These are phyloP conservation scores for Parochlus steinenii DNA, from an alignment of 2,888 invertebrate species.

Conservation along the genomic window DNA sequence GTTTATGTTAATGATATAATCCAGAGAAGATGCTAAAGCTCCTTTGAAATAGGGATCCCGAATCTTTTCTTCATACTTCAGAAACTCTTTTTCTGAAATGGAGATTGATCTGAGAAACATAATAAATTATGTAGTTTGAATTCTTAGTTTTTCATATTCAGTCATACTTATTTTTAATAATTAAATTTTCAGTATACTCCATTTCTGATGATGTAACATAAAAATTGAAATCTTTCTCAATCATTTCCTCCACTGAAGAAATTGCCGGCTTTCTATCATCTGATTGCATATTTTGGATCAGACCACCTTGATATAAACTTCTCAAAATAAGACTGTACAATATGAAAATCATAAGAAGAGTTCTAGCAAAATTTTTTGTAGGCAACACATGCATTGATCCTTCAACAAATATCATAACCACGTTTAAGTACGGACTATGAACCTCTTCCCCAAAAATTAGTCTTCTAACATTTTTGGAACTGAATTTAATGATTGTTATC, in stretches of 20 bases:
- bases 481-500: no score
- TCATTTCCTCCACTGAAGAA: constrained; percentile 5
- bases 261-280: constrained; percentile 4
- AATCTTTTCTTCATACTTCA: no score
- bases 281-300: constrained; percentile 1
- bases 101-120: no score
- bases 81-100: no score
- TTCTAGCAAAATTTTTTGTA: constrained; percentile 1
- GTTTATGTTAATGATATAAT: no score
- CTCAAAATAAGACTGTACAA: constrained; percentile 1
- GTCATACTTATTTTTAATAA: no score
- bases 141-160: no score
- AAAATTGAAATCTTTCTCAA: constrained; percentile 2
- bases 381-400: neutral
- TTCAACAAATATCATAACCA: neutral
- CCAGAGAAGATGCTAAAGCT: no score
- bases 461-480: neutral
- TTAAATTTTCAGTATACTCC: no score
- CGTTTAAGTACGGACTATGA: neutral
- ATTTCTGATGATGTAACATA: no score
- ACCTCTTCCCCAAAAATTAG: constrained; percentile 3
- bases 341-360: constrained; percentile 3
- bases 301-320: constrained; percentile 2
- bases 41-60: no score
- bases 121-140: no score